A percentile compares a stretch with the other conserved stretches of the same genome.
phyloP scores from a whole-genome alignment of 2,113 vertebrate genomes.

The Bombycilla garrulus region DNA sequence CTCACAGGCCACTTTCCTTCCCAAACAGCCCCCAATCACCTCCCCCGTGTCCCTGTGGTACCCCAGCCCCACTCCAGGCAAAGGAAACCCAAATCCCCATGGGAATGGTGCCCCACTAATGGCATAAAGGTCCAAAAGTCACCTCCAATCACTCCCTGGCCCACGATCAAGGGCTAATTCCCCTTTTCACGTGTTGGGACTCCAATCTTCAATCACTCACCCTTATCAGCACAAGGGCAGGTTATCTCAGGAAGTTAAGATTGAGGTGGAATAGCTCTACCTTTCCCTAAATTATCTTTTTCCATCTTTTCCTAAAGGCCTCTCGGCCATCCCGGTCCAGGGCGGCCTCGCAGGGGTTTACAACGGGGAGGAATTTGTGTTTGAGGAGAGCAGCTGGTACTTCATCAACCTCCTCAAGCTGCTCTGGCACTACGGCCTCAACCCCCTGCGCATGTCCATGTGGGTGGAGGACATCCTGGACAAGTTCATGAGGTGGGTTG shows the following conservation, averaged over 20 bases:
- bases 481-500: conserved; percentile 91
- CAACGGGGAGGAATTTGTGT: conserved; percentile 86
- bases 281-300: background rate
- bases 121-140: background rate
- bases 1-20: background rate
- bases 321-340: conserved; percentile 37
- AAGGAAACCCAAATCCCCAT: background rate
- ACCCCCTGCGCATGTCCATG: conserved; percentile 87
- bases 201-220: background rate
- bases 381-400: conserved; percentile 91
- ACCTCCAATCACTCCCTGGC: background rate
- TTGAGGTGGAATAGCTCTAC: fast-evolving
- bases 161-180: background rate
- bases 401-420: conserved; percentile 84
- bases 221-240: fast-evolving
- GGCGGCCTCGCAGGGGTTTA: conserved; percentile 79
- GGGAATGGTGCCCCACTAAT: background rate
- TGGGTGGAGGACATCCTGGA: conserved; percentile 92
- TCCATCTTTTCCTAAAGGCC: conserved; percentile 67
- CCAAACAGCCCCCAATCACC: background rate
- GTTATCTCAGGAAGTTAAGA: background rate
- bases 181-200: fast-evolving
- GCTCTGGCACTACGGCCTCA: conserved; percentile 89
- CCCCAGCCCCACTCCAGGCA: background rate
- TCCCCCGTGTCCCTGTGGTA: background rate